Conservation (phyloP, 2,797 vertebrate genomes). For the Leuciscus waleckii region DNA sequence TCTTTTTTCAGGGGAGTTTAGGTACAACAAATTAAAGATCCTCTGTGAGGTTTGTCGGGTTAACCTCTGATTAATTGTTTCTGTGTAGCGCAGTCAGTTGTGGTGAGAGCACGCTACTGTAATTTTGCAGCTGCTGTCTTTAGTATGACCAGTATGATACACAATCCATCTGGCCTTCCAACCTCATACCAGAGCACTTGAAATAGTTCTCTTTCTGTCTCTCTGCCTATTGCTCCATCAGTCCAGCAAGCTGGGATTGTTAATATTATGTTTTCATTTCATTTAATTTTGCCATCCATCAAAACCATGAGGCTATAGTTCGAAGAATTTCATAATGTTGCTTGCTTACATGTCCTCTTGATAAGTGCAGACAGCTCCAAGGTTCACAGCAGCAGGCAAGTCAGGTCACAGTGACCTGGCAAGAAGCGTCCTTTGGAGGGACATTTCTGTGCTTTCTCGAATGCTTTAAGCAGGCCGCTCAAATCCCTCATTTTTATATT, state of each 20-base stretch:
- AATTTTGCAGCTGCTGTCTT: slow-evolving; percentile 82
- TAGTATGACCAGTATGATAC: slow-evolving; percentile 70
- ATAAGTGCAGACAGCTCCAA: slow-evolving; percentile 16
- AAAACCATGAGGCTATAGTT: slow-evolving; percentile 53
- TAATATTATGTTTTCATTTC: slow-evolving; percentile 66
- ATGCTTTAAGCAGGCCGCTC: slow-evolving; percentile 44
- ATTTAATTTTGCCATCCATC: slow-evolving; percentile 53
- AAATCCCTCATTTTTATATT: slow-evolving; percentile 59
- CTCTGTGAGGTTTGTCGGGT: slow-evolving; percentile 72
- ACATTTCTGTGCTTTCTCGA: slow-evolving; percentile 48
- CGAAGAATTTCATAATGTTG: slow-evolving; percentile 43
- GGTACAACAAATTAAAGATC: slow-evolving; percentile 75
- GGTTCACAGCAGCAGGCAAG: slow-evolving; percentile 42
- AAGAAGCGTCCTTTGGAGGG: slow-evolving; percentile 33
- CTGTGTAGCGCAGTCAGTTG: slow-evolving; percentile 72
- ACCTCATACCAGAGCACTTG: slow-evolving; percentile 75
- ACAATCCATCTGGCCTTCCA: slow-evolving; percentile 73
- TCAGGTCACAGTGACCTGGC: slow-evolving; percentile 47
- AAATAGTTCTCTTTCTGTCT: slow-evolving; percentile 74
- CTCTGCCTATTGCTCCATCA: slow-evolving; percentile 52
- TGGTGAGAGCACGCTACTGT: slow-evolving; percentile 75
- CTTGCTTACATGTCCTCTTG: slow-evolving; percentile 38
- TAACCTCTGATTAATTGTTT: slow-evolving; percentile 82
- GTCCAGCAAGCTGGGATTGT: slow-evolving; percentile 51
- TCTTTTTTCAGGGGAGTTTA: slow-evolving; percentile 61